Evolutionary conservation across 2,797 vertebrate species (phyloP), one percentile per base, ranked within the genome.

Genomic region (Phrynocephalus guinanensis): DNA sequence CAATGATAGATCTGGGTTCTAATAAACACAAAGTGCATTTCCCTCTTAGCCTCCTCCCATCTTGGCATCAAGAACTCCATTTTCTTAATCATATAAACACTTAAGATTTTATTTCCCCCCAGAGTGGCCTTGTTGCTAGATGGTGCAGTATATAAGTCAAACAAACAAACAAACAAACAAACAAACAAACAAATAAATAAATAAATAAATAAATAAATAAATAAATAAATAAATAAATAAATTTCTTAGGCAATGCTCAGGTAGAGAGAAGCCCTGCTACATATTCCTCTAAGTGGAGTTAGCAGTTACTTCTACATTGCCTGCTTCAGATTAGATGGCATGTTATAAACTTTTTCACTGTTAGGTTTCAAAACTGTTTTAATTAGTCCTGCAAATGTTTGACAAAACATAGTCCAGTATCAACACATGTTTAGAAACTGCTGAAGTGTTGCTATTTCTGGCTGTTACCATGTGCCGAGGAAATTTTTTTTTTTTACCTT

Each of bases 391-490:
- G 11, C 71, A 75, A 80, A 67, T 80, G 20, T 38, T 73, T 50
- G 83, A 38, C 38, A 38, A 38, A 38, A 38, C 16, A 7, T 85
- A 91, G 90, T 93, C 93, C 91, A 79, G 16, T 93, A 94, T 93
- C 93, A 87, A 83, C 90, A 88, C 88, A 81, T 44, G 81, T 89
- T 88, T 84, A 85, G 76, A 28, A 50, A 87, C 87, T 92, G 92
- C 89, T 89, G 86, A 92, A 92, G 79, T 90, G 93, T 93, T 95
- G 94, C 93, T 94, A 90, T 89, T 85, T 91, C 93, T 90, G 92
- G 93, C 91, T 90, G 90, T 94, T 92, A 89, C 85, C 84, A 72
- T 82, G 76, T 92, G 89, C 94, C 3, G 77, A 88, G 75, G 77
- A 93, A 92, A 84, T n/a, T 91, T 44, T 92, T 72, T 85, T 83